A percentile compares a stretch with the other conserved stretches of the same genome.
Conservation (phyloP, 2,888 invertebrate genomes). For the Saturnia pavonia region DNA sequence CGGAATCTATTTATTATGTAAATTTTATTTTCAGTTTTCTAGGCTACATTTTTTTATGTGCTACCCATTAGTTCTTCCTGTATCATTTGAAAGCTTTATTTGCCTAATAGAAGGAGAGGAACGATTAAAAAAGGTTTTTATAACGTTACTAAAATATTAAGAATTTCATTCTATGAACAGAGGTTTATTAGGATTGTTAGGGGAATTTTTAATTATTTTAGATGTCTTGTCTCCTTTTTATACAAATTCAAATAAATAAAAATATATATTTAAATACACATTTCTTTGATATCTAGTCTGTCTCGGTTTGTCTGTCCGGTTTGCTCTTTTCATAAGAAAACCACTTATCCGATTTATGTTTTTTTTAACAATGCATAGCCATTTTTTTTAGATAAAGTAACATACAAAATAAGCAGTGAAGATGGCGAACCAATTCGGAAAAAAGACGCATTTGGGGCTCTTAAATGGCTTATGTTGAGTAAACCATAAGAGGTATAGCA, state of each 20-base stretch:
- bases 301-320: too few relatives aligned
- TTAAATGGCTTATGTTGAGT: too few relatives aligned
- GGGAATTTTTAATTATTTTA: not conserved
- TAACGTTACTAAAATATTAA: not conserved
- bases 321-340: too few relatives aligned
- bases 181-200: not conserved
- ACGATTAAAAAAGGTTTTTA: not conserved
- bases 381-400: too few relatives aligned
- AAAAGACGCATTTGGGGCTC: too few relatives aligned
- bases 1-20: not conserved
- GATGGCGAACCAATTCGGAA: too few relatives aligned
- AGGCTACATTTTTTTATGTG: not conserved
- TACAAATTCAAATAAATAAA: not conserved
- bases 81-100: not conserved
- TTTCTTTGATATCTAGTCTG: too few relatives aligned
- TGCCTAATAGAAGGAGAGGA: not conserved
- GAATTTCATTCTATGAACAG: not conserved
- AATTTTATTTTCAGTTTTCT: not conserved
- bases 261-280: not conserved
- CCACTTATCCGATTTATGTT: too few relatives aligned
- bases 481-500: too few relatives aligned
- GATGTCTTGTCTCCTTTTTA: not conserved
- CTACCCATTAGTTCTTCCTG: not conserved
- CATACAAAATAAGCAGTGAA: too few relatives aligned
- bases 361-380: too few relatives aligned